Evolutionary conservation across 92 coral and sea anemone genomes (phyloP).

Genomic region (Montipora capitata): DNA sequence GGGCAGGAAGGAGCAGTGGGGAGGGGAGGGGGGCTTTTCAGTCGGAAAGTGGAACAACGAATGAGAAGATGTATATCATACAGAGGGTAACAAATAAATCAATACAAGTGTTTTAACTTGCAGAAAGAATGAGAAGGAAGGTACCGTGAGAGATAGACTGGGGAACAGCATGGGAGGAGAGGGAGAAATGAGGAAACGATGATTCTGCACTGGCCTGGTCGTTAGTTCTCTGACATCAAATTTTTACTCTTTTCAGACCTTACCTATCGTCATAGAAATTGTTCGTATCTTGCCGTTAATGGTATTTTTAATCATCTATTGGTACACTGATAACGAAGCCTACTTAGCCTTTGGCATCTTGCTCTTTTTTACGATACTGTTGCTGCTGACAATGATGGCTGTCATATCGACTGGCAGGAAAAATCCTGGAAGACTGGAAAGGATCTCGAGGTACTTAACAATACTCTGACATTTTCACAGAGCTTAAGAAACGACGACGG

Average conservation of each 20-base stretch:
- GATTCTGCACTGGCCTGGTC: neutral
- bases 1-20: too few species aligned
- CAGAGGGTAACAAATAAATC: too few species aligned
- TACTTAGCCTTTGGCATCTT: slow-evolving; percentile 41
- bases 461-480: neutral
- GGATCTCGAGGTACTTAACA: slow-evolving; percentile 69
- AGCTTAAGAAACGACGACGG: too few species aligned
- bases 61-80: too few species aligned
- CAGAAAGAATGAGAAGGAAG: too few species aligned
- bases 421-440: slow-evolving; percentile 69
- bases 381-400: slow-evolving; percentile 60
- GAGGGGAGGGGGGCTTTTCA: too few species aligned
- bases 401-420: slow-evolving; percentile 68
- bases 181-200: neutral
- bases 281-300: slow-evolving; percentile 52
- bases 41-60: too few species aligned
- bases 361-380: slow-evolving; percentile 25
- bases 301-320: slow-evolving; percentile 54
- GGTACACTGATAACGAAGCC: slow-evolving; percentile 1
- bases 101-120: too few species aligned
- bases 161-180: neutral
- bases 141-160: neutral
- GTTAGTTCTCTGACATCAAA: neutral
- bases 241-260: slow-evolving; percentile 22
- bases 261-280: slow-evolving; percentile 53